phyloP scores from a whole-genome alignment of 1,140 invertebrate species.

The Vanessa tameamea region DNA sequence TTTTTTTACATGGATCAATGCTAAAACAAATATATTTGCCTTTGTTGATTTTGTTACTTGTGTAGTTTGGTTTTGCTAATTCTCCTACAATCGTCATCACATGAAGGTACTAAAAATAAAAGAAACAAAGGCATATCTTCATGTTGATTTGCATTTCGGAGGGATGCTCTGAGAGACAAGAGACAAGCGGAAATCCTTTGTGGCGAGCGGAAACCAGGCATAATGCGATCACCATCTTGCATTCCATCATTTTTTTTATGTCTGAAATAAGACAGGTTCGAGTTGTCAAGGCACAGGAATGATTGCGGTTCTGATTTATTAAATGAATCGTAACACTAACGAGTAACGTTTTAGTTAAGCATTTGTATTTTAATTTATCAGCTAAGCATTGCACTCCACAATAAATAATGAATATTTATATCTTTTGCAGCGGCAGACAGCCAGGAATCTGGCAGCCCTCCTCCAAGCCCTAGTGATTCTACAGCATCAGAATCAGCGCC shows the following conservation, averaged over 20 bases:
- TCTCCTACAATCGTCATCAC: slow-evolving; percentile 20
- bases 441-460: slow-evolving; percentile 73
- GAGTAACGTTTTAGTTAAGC: background rate
- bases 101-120: slow-evolving; percentile 42
- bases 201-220: slow-evolving; percentile 70
- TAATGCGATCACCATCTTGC: slow-evolving; percentile 74
- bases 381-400: background rate
- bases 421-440: slow-evolving; percentile 68
- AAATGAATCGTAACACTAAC: slow-evolving; percentile 19
- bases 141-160: slow-evolving; percentile 66
- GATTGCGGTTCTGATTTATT: slow-evolving; percentile 11
- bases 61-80: slow-evolving; percentile 21
- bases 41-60: background rate
- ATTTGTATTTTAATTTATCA: background rate
- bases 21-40: too few species aligned
- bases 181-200: slow-evolving; percentile 77
- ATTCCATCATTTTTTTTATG: slow-evolving; percentile 68
- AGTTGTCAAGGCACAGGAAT: slow-evolving; percentile 40
- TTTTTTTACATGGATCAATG: too few species aligned
- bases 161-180: slow-evolving; percentile 73
- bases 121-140: slow-evolving; percentile 51
- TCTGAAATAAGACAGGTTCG: slow-evolving; percentile 57
- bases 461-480: slow-evolving; percentile 69
- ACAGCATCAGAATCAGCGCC: slow-evolving; percentile 68
- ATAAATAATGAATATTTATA: background rate